Base-by-base conservation (phyloP, 2,113 vertebrate species). In the Trogon surrucura region DNA sequence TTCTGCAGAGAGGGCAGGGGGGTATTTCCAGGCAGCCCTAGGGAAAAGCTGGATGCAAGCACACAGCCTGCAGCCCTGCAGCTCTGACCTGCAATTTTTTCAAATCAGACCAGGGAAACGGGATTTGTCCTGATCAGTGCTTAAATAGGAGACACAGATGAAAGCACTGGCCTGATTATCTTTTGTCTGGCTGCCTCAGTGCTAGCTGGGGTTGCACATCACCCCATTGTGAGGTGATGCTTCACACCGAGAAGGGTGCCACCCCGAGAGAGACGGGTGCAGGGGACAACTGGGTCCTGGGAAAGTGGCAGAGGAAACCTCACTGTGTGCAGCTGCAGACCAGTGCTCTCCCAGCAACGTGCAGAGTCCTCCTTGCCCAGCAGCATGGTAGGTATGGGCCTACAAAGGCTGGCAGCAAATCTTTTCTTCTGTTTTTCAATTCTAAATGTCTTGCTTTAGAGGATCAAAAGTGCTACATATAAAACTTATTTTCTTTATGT, bases 1-100 rank as follows among this genome's bases (percentile, higher is more conserved):
- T 51, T 64, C 85, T 30, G 56, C 66, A 44, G 51, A 4, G 3
- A 48, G 27, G 50, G 22, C 10, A 8, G 1, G 9, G 54, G 15
- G 57, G 10, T 19, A 38, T 62, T 82, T 78, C 36, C 30, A 80
- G 36, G 56, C 30, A 85, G 62, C 34, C 15, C 11, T 3, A 2
- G 20, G 27, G 36, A 38, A 60, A 45, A 18, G 0, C 22, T 20
- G 20, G 1, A 1, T 30, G 18, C 13, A 36, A 54, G 26, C 56
- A 9, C 70, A 9, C 30, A 36, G 26, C 45, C 26, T 67, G 23
- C 44, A 74, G 64, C 23, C 16, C 7, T 1, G 15, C 5, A 32
- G 66, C 45, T 50, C 54, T 53, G 27, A 14, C 22, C 50, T 53
- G 36, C 38, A 18, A 9, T 41, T 36, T 61, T 38, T 65, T 17